Percentiles rank a stretch among this genome's conserved stretches.
Conservation (phyloP, 2,797 vertebrate species). For the Arremon brunneinucha region DNA sequence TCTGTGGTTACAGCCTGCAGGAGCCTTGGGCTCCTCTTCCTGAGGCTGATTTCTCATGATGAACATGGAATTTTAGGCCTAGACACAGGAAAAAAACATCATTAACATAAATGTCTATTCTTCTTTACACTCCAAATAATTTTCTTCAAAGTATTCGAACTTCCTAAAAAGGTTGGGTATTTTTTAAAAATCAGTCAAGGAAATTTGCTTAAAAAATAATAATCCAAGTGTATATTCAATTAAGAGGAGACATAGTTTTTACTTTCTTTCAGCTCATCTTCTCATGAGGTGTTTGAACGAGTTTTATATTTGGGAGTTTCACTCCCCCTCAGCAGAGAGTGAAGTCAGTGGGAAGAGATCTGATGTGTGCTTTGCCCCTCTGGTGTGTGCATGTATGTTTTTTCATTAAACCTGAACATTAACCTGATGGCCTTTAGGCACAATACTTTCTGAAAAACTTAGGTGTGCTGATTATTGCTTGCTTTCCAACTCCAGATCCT, state of each 20-base stretch:
- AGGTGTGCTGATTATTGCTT: conserved; percentile 17
- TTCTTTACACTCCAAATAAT: background rate
- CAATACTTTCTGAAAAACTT: conserved; percentile 9
- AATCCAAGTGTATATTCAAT: background rate
- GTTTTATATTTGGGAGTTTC: background rate
- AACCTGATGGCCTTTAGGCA: conserved; percentile 39
- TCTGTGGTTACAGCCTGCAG: background rate
- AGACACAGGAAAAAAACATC: background rate
- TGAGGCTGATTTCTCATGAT: background rate
- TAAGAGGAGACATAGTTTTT: background rate
- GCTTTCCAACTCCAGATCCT: background rate
- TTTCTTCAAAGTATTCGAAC: background rate
- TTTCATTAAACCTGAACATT: conserved; percentile 40
- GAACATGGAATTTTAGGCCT: background rate
- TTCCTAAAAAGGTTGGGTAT: accelerated
- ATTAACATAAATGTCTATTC: background rate
- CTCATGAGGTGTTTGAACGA: background rate
- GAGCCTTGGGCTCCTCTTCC: background rate
- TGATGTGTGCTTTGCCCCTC: background rate
- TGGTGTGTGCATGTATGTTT: background rate
- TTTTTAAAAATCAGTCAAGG: background rate
- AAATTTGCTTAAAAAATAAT: background rate
- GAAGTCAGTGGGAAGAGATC: background rate
- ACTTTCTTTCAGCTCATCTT: background rate
- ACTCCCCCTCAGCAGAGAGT: background rate